Base-by-base conservation (phyloP, 2,888 invertebrate species). In the Autographa gamma region DNA sequence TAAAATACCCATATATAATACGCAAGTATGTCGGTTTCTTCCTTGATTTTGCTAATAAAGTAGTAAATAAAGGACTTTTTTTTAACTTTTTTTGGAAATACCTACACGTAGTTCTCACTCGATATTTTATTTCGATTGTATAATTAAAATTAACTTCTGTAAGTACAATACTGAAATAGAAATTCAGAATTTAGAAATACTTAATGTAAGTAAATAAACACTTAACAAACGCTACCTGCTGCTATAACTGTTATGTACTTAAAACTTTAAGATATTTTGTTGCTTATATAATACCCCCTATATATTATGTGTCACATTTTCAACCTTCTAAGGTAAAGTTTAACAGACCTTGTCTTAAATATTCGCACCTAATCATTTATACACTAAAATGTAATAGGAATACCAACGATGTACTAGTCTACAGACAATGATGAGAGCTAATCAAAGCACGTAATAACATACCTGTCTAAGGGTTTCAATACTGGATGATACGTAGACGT, bases 401-500 rank as follows among this genome's bases (percentile, higher is more conserved):
- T 48, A n/a, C 48, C 48, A 48, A n/a, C n/a, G 5, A 48, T 48
- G n/a, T n/a, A 48, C 48, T 14, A n/a, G 16, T 7, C 48, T 48
- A 48, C n/a, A 48, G 48, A 16, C n/a, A 5, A 48, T 48, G 48
- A 60, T n/a, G 4, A 60, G 18, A 11, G 4, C n/a, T n/a, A 34
- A 34, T 60, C 31, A 60, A 60, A 60, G 32, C 13, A 16, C 52
- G 16, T 18, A 18, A 34, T 19, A 34, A 34, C 14, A 14, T 25
- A 32, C 32, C 13, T 32, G 52, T 25, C n/a, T 32, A 7, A 19
- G 11, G 48, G 31, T 19, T 66, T 63, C 58, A 61, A 63, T 59
- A 56, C 16, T 19, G 11, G 8, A 66, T 61, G 38, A 72, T 72
- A 69, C 72, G 14, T 43, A 60, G 32, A 58, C 61, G 61, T 18